A percentile compares a stretch with the other conserved stretches of the same genome.
Evolutionary conservation across 1,140 invertebrate species (phyloP).

Genomic region (Paralvinella palmiformis): DNA sequence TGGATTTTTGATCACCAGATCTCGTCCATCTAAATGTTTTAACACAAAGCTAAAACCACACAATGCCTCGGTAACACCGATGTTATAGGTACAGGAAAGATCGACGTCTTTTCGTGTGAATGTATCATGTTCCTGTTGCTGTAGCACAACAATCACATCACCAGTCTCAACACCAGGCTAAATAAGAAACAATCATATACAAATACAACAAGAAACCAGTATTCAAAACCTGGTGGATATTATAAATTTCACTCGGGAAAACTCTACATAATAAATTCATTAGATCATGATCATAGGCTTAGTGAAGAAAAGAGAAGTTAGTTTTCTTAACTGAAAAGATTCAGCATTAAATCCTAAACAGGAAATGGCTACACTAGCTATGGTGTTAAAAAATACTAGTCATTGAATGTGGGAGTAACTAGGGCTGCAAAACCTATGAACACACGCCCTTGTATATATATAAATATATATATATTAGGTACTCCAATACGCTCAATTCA

Average conservation of each 20-base stretch:
- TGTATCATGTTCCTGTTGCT: slow-evolving; percentile 84
- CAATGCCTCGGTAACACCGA: slow-evolving; percentile 86
- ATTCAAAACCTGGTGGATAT: neutral
- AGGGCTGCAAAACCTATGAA: too few species aligned
- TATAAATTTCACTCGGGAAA: too few species aligned
- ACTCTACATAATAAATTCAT: too few species aligned
- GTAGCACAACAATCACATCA: slow-evolving; percentile 93
- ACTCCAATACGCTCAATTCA: too few species aligned
- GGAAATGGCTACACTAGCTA: too few species aligned
- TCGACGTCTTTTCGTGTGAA: slow-evolving; percentile 79
- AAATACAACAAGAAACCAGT: neutral
- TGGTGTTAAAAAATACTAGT: too few species aligned
- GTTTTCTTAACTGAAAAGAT: too few species aligned
- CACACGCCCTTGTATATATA: too few species aligned
- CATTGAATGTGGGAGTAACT: too few species aligned
- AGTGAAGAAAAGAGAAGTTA: neutral
- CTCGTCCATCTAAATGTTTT: slow-evolving; percentile 84
- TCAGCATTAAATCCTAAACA: too few species aligned
- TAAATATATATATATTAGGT: too few species aligned
- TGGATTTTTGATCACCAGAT: slow-evolving; percentile 75
- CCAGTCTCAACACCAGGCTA: slow-evolving; percentile 81
- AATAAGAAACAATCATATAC: slow-evolving; percentile 21
- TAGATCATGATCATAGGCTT: too few species aligned
- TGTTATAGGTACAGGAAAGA: slow-evolving; percentile 67
- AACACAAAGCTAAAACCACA: slow-evolving; percentile 95